Evolutionary conservation across 2,888 invertebrate genomes (phyloP), one percentile per base, ranked within the genome.

Genomic region (Camponotus fellah): DNA sequence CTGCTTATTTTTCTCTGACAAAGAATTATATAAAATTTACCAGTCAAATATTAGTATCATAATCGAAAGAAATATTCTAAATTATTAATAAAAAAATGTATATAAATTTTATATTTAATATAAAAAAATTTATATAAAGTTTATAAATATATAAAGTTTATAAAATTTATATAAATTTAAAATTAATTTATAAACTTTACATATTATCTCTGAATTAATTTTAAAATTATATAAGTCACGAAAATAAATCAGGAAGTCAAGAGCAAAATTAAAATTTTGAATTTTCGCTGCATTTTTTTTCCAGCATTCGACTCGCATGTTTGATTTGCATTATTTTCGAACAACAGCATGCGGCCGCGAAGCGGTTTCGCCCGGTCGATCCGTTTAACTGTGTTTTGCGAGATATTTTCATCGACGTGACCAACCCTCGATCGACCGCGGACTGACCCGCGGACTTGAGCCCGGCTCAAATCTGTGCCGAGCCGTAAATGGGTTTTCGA

Each of bases 341-440:
- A 53, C n/a, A n/a, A 12, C 46, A 46, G 46, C 3, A 3, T 46
- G 46, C 17, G 46, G 46, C 17, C 14, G 46, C 46, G 14, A 46
- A 17, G 14, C 46, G 14, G 46, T 46, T 53, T 53, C 53, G 17
- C 46, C 46, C 3, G 46, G 53, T 53, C n/a, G 21, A 74, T n/a
- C 34, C 37, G 17, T 79, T 69, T 3, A 69, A 53, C 12, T n/a
- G 62, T n/a, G 75, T 62, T 62, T 62, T 17, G 60, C 37, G 12
- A 26, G 43, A 49, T 72, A 80, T 72, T 72, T 80, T 64, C n/a
- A 62, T 80, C 75, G 21, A 68, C 56, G 21, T 66, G 66, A 66
- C 12, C 77, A 43, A 56, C 40, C 58, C 43, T 68, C 77, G 56
- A 77, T 77, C 80, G 62, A 80, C 9, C 80, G 62, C 8, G 17